These are phyloP conservation scores for Bathynomus jamesi DNA, from an alignment of 1,140 invertebrate species.

Conservation along the genomic window DNA sequence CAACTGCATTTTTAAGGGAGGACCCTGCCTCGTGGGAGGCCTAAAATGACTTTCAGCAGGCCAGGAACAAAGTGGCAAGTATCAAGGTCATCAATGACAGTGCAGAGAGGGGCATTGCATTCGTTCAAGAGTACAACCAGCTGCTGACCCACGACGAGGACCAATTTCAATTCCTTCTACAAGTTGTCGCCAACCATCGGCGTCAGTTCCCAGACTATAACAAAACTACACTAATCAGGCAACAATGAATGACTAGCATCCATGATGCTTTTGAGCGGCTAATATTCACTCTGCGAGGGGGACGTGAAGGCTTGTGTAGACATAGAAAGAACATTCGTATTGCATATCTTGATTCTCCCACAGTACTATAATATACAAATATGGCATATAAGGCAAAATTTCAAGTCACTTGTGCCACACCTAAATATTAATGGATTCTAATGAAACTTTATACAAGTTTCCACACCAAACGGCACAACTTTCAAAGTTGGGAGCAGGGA, in stretches of 20 bases:
- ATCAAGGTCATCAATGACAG: conserved; percentile 32
- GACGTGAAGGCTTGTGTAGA: too few species aligned
- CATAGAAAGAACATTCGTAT: too few species aligned
- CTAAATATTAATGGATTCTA: too few species aligned
- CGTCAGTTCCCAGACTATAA: conserved; percentile 4
- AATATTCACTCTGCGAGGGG: too few species aligned
- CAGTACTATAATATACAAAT: too few species aligned
- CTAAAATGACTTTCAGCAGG: not conserved
- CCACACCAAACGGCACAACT: too few species aligned
- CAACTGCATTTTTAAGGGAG: not conserved
- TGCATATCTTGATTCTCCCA: too few species aligned
- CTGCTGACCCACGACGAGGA: conserved; percentile 38
- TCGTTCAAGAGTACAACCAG: conserved; percentile 42
- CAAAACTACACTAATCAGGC: conserved; percentile 14
- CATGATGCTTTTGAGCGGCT: too few species aligned
- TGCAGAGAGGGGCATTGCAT: conserved; percentile 41
- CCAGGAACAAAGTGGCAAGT: not conserved
- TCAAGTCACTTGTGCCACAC: too few species aligned
- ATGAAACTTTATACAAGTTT: too few species aligned
- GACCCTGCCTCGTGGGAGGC: not conserved
- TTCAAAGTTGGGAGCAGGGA: too few species aligned
- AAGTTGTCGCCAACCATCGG: conserved; percentile 39
- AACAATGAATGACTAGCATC: not conserved
- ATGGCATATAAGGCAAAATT: too few species aligned
- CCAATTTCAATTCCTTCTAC: conserved; percentile 39